Evolutionary conservation across 2,113 vertebrate genomes (phyloP).

Genomic region (Gadus macrocephalus): DNA sequence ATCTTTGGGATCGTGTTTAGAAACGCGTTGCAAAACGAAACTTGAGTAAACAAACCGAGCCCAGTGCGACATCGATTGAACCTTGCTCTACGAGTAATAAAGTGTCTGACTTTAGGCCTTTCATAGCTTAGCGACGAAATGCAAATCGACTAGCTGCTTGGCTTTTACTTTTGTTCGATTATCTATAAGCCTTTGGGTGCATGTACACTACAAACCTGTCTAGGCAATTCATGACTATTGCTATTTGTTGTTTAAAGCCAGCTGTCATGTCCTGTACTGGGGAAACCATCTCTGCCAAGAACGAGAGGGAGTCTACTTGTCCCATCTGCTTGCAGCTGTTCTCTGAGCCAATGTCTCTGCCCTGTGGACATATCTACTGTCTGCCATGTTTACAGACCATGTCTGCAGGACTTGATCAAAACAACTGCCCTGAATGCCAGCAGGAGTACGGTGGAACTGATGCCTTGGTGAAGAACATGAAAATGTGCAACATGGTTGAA

Average conservation of each 20-base stretch:
- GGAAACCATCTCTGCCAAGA: neutral
- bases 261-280: constrained; percentile 40
- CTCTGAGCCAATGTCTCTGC: constrained; percentile 57
- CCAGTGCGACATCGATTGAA: too few species aligned
- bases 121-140: too few species aligned
- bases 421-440: constrained; percentile 70
- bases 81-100: too few species aligned
- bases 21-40: too few species aligned
- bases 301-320: constrained; percentile 46
- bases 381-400: constrained; percentile 59
- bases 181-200: neutral
- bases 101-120: too few species aligned
- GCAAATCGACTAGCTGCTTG: too few species aligned
- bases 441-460: constrained; percentile 33
- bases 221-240: neutral
- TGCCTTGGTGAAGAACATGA: constrained; percentile 54
- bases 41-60: too few species aligned
- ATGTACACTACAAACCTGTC: neutral
- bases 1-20: too few species aligned
- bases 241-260: constrained; percentile 16
- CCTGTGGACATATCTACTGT: constrained; percentile 68
- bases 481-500: constrained; percentile 61
- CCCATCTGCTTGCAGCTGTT: constrained; percentile 65
- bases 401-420: constrained; percentile 46
- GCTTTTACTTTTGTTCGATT: neutral